Evolutionary conservation across 1,140 invertebrate species (phyloP), one percentile per base, ranked within the genome.

Genomic region (Philaenus spumarius): DNA sequence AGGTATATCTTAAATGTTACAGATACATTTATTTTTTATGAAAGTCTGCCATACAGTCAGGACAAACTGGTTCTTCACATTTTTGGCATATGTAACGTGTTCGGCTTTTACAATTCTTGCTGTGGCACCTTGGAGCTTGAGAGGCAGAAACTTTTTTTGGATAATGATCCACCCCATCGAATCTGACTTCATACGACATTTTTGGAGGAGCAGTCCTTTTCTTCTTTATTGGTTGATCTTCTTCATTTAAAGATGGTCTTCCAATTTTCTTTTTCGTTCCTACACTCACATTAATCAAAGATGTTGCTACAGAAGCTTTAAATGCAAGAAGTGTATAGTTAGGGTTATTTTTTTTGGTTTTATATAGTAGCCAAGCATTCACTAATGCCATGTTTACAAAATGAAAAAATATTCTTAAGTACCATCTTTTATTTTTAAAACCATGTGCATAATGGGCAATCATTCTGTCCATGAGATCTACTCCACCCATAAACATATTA

Each of bases 371-470:
- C 42, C 59, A 62, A 23, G 59, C 43, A 47, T 59, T 59, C 11
- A 62, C 59, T 39, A 62, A 56, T 1, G 37, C 1, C 23, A 62
- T 37, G 45, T 62, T 62, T n/a, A 62, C 12, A 47, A 62, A 50
- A 15, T 62, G 61, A 40, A 55, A 60, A 46, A 62, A 47, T 23
- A 62, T 55, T 35, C 51, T 26, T 14, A 54, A 53, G 22, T 53
- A 62, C 61, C 61, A 61, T 47, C 48, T 42, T 46, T 57, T 56
- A 51, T 57, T 62, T 52, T 62, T 62, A 5, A 59, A 55, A 11
- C 50, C 58, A 12, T 62, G 61, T n/a, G 60, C 51, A 47, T 62
- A 62, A 30, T 62, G 61, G 2, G 20, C 54, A 24, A 60, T 55
- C 56, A 58, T 58, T 20, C 56, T 20, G 24, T 58, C 39, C 15